These are phyloP conservation scores for Yponomeuta malinellus DNA, from an alignment of 2,888 invertebrate genomes.

Conservation along the genomic window DNA sequence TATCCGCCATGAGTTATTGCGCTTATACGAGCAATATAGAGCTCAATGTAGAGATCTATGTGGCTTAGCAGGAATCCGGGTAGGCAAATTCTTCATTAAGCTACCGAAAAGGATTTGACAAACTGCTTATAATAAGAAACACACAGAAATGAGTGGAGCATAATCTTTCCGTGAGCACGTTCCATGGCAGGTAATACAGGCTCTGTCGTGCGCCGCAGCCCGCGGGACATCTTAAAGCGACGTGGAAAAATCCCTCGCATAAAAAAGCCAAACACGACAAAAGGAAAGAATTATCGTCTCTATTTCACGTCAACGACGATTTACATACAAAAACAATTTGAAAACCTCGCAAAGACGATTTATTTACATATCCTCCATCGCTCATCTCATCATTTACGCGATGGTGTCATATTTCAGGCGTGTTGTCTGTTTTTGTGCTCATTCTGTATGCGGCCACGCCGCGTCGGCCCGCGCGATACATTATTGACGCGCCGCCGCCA, in stretches of 20 bases:
- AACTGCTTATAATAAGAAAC: background rate
- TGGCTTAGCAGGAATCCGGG: too few species aligned
- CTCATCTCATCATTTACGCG: conserved; percentile 20
- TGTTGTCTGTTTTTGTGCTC: conserved; percentile 27
- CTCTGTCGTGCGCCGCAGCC: background rate
- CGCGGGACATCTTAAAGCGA: conserved; percentile 3
- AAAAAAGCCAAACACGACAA: conserved; percentile 11
- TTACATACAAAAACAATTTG: conserved; percentile 16
- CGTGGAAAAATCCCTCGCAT: conserved; percentile 21
- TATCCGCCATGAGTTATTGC: too few species aligned
- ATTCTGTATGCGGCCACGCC: conserved; percentile 33
- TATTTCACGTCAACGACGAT: conserved; percentile 13
- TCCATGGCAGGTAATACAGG: background rate
- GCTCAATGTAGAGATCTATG: too few species aligned
- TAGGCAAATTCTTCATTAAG: background rate
- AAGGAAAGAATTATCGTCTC: conserved; percentile 12
- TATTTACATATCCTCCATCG: conserved; percentile 17
- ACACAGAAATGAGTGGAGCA: background rate
- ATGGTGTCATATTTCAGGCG: conserved; percentile 24
- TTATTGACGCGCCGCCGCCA: background rate
- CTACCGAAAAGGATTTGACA: background rate
- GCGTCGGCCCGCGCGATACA: background rate
- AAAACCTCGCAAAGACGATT: conserved; percentile 13
- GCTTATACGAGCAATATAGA: too few species aligned
- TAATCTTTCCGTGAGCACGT: background rate